Evolutionary conservation across 53 echinoderm and acorn worm genomes (phyloP).

Genomic region (Glandiceps talaboti): DNA sequence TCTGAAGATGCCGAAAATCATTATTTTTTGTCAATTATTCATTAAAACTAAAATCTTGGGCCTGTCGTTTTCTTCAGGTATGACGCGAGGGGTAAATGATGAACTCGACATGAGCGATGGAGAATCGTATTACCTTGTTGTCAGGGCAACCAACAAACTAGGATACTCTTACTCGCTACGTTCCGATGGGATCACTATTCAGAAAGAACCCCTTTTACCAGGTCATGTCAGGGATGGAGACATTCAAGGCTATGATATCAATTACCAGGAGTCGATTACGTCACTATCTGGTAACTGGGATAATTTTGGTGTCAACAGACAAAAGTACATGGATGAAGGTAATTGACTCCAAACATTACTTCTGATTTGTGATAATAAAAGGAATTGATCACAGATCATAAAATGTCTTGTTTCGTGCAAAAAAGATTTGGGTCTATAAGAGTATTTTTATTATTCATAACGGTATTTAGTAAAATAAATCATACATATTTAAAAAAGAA

Average conservation of each 20-base stretch:
- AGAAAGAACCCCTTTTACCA: conserved; percentile 30
- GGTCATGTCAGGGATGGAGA: conserved; percentile 42
- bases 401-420: no score
- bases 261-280: conserved; percentile 20
- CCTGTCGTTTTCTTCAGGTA: no score
- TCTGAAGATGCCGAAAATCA: no score
- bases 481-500: no score
- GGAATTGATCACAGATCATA: no score
- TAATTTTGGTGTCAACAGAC: conserved; percentile 19
- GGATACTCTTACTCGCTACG: conserved; percentile 11
- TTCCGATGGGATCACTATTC: conserved; percentile 37
- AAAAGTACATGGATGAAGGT: not conserved
- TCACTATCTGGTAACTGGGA: conserved; percentile 30
- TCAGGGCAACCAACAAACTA: conserved; percentile 26
- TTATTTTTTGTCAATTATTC: no score
- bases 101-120: conserved; percentile 24
- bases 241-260: conserved; percentile 29
- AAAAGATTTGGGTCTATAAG: no score
- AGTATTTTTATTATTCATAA: no score
- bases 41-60: no score
- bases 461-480: no score
- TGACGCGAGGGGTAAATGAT: not conserved
- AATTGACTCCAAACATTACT: no score
- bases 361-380: no score
- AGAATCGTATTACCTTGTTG: conserved; percentile 28